Base-by-base conservation (phyloP, 2,113 vertebrate species). In the Lontra canadensis region DNA sequence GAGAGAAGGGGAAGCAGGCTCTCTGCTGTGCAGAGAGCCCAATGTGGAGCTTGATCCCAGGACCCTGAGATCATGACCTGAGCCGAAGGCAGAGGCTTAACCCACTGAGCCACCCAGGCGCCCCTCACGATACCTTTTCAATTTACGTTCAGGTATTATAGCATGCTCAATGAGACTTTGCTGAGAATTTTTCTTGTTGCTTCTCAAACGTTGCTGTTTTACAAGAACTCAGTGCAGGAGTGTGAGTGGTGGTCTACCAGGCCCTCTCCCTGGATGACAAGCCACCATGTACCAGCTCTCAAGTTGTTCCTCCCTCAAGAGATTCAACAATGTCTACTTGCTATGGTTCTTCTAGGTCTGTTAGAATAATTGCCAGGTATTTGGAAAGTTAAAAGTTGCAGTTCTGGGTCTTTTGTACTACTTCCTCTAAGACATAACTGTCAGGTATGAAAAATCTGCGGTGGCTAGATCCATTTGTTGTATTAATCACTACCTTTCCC, bases 401-500 rank as follows among this genome's bases (percentile, higher is more conserved):
- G 8, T 2, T 69, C 39, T n/a, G 83, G 78, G 89, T 84, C 78
- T 97, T 91, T 79, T 89, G 84, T 91, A 31, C 86, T 91, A 31
- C 79, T 97, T 97, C 74, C 63, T 96, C 57, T 81, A 92, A 83
- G 89, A 76, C 52, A 15, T 42, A 87, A 80, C 87, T 97, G 80
- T 96, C 87, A 84, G 73, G 49, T 82, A 29, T 97, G 94, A 96
- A 93, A 96, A 96, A 89, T 90, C 69, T 79, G 63, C 71, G 7
- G 2, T 69, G 93, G 92, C 47, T 78, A 26, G 71, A 82, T 78
- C 93, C 83, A 92, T 97, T 91, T 82, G 82, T 97, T 94, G 86
- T 88, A 78, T 88, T 91, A 97, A 97, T 95, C 96, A 74, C 67
- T 73, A 63, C 57, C 71, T 78, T 96, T 96, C 80, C 36, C 39